phyloP scores from a whole-genome alignment of 2,888 invertebrate species.

The Catocala fraxini region DNA sequence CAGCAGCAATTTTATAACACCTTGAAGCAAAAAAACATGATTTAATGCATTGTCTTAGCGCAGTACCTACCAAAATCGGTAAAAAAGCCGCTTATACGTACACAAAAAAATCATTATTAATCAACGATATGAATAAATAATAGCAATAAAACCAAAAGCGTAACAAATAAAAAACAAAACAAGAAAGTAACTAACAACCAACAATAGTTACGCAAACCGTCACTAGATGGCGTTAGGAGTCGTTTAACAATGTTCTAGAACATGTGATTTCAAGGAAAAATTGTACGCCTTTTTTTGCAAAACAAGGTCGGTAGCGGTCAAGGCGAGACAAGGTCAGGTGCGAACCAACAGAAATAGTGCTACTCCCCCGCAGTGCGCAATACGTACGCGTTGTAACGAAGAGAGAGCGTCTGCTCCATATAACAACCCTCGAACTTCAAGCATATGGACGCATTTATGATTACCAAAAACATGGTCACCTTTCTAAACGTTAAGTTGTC shows the following conservation, averaged over 20 bases:
- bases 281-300: slow-evolving; percentile 27
- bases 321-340: slow-evolving; percentile 64
- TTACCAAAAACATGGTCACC: no score
- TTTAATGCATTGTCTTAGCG: no score
- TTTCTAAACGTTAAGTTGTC: no score
- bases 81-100: no score
- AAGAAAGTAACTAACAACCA: neutral
- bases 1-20: no score
- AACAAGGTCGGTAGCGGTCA: slow-evolving; percentile 65
- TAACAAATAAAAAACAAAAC: neutral
- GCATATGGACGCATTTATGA: no score
- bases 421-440: no score
- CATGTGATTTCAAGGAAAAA: slow-evolving; percentile 48
- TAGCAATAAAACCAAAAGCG: neutral
- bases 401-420: no score
- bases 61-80: no score
- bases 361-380: slow-evolving; percentile 34
- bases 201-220: slow-evolving; percentile 9
- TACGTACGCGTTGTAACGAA: neutral
- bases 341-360: slow-evolving; percentile 39
- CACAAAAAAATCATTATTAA: no score
- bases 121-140: neutral
- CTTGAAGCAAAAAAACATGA: no score
- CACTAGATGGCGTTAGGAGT: slow-evolving; percentile 51
- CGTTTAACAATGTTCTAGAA: slow-evolving; percentile 56